Conservation (phyloP, 92 coral and sea anemone species). For the Bergia puertoricense region DNA sequence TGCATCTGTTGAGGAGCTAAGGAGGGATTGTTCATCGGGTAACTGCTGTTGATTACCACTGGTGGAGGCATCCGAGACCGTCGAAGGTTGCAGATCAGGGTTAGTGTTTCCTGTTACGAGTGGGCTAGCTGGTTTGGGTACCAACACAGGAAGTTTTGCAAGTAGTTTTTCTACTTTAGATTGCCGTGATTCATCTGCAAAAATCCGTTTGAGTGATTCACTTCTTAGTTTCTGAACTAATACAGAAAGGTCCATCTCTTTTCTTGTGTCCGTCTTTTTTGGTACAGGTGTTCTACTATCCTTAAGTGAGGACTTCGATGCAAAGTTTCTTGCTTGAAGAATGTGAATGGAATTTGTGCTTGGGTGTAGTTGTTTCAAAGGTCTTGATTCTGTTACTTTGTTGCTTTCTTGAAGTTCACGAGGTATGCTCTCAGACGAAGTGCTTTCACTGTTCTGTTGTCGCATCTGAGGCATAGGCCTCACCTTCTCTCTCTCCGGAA, state of each 20-base stretch:
- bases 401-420: not conserved
- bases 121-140: conserved; percentile 23
- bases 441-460: not conserved
- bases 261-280: conserved; percentile 2
- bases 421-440: not conserved
- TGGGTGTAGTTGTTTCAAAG: not conserved
- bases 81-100: not conserved
- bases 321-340: not conserved
- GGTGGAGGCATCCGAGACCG: not conserved
- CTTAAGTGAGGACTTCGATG: not conserved
- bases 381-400: not conserved
- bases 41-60: not conserved
- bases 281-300: not conserved
- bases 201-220: not conserved
- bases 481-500: not conserved
- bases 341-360: not conserved
- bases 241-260: not conserved
- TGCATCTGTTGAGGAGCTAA: not conserved
- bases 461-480: not conserved
- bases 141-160: conserved; percentile 34
- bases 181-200: not conserved
- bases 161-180: conserved; percentile 27
- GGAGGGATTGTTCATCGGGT: not conserved
- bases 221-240: not conserved
- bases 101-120: not conserved